Evolutionary conservation across 2,888 invertebrate genomes (phyloP), one percentile per base, ranked within the genome.

Genomic region (Dermolepida albohirtum): DNA sequence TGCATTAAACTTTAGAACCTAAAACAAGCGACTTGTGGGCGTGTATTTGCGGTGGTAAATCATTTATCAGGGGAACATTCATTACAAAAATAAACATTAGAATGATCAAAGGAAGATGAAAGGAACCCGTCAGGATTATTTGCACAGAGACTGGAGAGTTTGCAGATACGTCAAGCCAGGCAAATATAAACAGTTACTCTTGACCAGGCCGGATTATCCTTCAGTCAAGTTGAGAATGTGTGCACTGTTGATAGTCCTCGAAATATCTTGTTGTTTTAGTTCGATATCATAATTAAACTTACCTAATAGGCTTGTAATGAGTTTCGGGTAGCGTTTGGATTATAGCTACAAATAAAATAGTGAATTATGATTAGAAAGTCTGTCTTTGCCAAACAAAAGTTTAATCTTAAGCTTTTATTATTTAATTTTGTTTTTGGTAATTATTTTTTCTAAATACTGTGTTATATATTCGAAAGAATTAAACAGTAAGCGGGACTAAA

Each of bases 181-280:
- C 73, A 72, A 74, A 74, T 72, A 72, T 70, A 71, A 70, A 69
- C 72, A 71, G 69, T 70, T 66, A 71, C 73, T 73, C 74, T 73
- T 74, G 74, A 74, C 74, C 74, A 72, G 59, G 69, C 66, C 68
- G 73, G 74, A 74, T 74, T 73, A 74, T 74, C 73, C 71, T 71
- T 47, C 71, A 70, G 73, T 72, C 73, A 62, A 62, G 59, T 62
- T 39, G 71, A 74, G 74, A 68, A 74, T 74, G 73, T 73, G 73
- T 73, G 72, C 71, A 62, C 67, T 66, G 70, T 66, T 66, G 69
- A 71, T 71, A 68, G 71, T 72, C 71, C 71, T 73, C 67, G 59
- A 17, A 50, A 55, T 71, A 69, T 70, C 71, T 70, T 69, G 72
- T 71, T 69, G 72, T 70, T 70, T 68, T 71, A 71, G 70, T 64